Evolutionary conservation across 2,113 vertebrate species (phyloP), one percentile per base, ranked within the genome.

Genomic region (Delphinus delphis): DNA sequence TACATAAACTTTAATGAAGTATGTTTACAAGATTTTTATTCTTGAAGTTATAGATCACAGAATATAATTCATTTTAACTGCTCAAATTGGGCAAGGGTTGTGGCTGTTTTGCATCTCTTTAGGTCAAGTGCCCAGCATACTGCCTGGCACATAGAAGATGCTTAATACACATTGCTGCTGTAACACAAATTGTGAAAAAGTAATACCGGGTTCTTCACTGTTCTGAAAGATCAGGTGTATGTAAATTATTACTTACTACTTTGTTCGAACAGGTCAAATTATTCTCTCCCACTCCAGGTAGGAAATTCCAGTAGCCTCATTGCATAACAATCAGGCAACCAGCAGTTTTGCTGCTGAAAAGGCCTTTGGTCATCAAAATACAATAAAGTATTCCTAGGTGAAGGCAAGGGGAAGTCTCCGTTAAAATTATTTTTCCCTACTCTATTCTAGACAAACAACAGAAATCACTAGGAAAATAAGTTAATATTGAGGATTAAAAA

Each of bases 391-490:
- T 77, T 79, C 53, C 41, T 31, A 88, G 36, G 62, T 73, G n/a
- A 90, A 76, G 36, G 55, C 63, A 92, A 50, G 13, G 18, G 31
- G 12, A 87, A 88, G 14, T 8, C 53, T 85, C 38, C 14, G 36
- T 86, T 96, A 91, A 71, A 70, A 71, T 50, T 33, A 84, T n/a
- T 68, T 88, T 92, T 15, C n/a, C 8, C 25, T 88, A 55, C 25
- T 44, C 31, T 38, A 21, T 44, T 63, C 67, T 68, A 87, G 71
- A 62, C 38, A 96, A 81, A 62, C 67, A 38, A 88, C 15, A 93
- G 13, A 96, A 80, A 88, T 71, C 8, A 88, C 38, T 71, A 76
- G 80, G 81, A 88, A 97, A 95, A 62, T 50, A 93, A 85, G 26
- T 25, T 85, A 84, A 94, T 50, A 86, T 68, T 65, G 77, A 87